Conservation (phyloP, 64 coral and sea anemone genomes). For the Stylophora pistillata region DNA sequence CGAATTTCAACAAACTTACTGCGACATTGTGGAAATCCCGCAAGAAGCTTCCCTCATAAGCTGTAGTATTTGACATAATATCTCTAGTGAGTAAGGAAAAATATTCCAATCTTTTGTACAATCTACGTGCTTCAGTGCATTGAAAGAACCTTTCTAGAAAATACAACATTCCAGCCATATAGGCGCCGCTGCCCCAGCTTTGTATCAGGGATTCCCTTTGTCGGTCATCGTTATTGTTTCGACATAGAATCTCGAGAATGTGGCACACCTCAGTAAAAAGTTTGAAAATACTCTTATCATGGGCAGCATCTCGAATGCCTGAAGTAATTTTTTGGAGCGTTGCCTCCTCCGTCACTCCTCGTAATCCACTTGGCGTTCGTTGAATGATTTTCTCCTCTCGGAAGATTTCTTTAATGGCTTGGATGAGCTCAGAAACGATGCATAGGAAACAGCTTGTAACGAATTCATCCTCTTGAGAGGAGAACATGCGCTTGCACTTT, state of each 20-base stretch:
- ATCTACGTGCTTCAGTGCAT: neutral
- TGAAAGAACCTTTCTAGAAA: neutral
- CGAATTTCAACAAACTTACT: neutral
- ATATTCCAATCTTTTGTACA: neutral
- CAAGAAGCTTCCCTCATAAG: neutral
- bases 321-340: neutral
- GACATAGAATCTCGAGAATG: neutral
- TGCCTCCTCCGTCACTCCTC: neutral
- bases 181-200: neutral
- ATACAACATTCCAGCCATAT: neutral
- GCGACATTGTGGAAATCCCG: neutral
- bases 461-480: neutral
- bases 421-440: neutral
- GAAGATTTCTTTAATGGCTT: conserved; percentile 3
- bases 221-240: neutral
- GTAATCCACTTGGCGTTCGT: neutral
- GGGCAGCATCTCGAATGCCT: neutral
- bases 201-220: neutral
- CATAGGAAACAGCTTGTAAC: neutral
- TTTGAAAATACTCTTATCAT: neutral
- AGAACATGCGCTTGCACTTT: neutral
- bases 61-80: neutral
- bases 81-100: neutral
- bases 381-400: neutral
- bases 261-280: neutral